These are phyloP conservation scores for Ephestia elutella DNA, from an alignment of 1,140 invertebrate species.

Conservation along the genomic window DNA sequence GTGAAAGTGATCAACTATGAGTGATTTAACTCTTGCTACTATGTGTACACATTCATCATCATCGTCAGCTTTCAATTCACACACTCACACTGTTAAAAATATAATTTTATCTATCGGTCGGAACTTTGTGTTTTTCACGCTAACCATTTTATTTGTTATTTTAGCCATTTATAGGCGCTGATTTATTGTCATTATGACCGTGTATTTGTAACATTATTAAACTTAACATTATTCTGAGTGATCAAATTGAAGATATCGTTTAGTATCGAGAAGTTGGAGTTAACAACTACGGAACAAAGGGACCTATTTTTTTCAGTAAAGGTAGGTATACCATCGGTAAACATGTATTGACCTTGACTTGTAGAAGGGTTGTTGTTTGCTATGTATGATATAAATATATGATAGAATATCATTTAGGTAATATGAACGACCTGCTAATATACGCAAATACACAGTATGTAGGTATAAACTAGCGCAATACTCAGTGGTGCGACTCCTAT, in stretches of 20 bases:
- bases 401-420: background rate
- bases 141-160: background rate
- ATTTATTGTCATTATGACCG: slow-evolving; percentile 49
- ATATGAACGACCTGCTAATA: no score
- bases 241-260: slow-evolving; percentile 56
- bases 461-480: no score
- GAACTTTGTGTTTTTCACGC: no score
- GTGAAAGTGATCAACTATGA: no score
- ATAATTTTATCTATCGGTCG: slow-evolving; percentile 1
- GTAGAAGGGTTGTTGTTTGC: slow-evolving; percentile 33
- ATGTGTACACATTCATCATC: background rate
- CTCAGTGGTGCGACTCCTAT: no score
- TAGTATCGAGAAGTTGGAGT: slow-evolving; percentile 64
- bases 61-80: no score
- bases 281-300: slow-evolving; percentile 70
- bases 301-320: slow-evolving; percentile 73
- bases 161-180: slow-evolving; percentile 39
- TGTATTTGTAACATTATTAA: slow-evolving; percentile 71
- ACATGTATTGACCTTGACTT: slow-evolving; percentile 70
- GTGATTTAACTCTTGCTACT: no score
- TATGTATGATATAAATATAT: slow-evolving; percentile 9
- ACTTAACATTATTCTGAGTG: slow-evolving; percentile 64
- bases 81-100: background rate
- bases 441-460: no score
- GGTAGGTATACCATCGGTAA: slow-evolving; percentile 68